Evolutionary conservation across 2,113 vertebrate genomes (phyloP).

Genomic region (Eudorcas thomsonii): DNA sequence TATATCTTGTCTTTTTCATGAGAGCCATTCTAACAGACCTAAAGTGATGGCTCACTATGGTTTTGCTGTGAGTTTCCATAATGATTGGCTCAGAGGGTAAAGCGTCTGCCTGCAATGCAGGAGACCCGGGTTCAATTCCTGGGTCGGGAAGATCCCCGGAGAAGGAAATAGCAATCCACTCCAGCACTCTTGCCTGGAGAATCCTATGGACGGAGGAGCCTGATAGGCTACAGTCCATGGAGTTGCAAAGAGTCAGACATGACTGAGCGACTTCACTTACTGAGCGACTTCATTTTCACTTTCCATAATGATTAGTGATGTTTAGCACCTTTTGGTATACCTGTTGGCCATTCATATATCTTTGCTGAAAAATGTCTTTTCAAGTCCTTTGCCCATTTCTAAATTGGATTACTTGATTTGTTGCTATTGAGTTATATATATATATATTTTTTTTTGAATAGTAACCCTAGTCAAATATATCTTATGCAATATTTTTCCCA

Average conservation of each 20-base stretch:
- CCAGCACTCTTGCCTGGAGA: too few relatives aligned
- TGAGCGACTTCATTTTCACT: too few relatives aligned
- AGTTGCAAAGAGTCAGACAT: too few relatives aligned
- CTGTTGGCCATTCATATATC: neutral
- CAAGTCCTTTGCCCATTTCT: neutral
- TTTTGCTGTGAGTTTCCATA: neutral
- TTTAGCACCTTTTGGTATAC: neutral
- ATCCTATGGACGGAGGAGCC: too few relatives aligned
- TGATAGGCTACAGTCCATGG: too few relatives aligned
- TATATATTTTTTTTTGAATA: neutral
- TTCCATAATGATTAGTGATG: neutral
- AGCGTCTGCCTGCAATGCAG: too few relatives aligned
- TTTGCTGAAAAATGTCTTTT: neutral
- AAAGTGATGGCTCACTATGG: neutral
- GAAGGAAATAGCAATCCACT: too few relatives aligned
- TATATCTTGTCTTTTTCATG: neutral
- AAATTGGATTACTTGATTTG: neutral
- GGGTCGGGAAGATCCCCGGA: too few relatives aligned
- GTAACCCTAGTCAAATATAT: neutral
- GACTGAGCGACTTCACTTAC: too few relatives aligned
- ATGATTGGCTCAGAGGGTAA: too few relatives aligned
- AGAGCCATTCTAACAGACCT: too few relatives aligned
- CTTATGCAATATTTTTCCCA: neutral
- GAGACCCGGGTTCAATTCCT: too few relatives aligned
- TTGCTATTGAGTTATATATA: neutral